Conservation (phyloP, 2,888 invertebrate genomes). For the Leptarthrus brevirostris region DNA sequence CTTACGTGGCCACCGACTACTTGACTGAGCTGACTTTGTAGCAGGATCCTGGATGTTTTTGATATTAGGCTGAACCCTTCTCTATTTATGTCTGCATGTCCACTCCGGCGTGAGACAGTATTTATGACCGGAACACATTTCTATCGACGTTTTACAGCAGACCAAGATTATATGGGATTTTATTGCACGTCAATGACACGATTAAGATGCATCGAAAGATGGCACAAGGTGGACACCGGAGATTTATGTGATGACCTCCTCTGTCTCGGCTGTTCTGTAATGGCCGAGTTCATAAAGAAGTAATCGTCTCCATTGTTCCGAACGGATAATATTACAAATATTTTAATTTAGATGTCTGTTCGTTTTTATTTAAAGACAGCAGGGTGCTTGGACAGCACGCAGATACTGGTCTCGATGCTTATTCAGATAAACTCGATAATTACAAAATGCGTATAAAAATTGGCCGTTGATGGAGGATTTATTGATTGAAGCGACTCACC, state of each 20-base stretch:
- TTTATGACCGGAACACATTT: conserved; percentile 52
- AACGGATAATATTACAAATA: conserved; percentile 31
- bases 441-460: conserved; percentile 25
- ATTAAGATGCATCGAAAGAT: conserved; percentile 50
- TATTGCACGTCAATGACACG: conserved; percentile 44
- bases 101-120: conserved; percentile 43
- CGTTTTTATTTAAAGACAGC: not conserved
- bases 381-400: not conserved
- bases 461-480: conserved; percentile 18
- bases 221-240: conserved; percentile 40
- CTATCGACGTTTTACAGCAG: conserved; percentile 49
- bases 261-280: conserved; percentile 1
- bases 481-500: conserved; percentile 22
- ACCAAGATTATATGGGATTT: conserved; percentile 48
- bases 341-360: conserved; percentile 24
- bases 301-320: conserved; percentile 34
- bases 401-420: conserved; percentile 16
- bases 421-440: conserved; percentile 39
- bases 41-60: conserved; percentile 19
- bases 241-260: conserved; percentile 44
- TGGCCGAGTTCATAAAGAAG: conserved; percentile 41
- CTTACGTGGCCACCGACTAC: conserved; percentile 42
- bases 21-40: conserved; percentile 12
- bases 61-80: conserved; percentile 26
- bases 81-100: conserved; percentile 38